These are phyloP conservation scores for Atrina japonica DNA, from an alignment of 2,888 invertebrate species.

Conservation along the genomic window DNA sequence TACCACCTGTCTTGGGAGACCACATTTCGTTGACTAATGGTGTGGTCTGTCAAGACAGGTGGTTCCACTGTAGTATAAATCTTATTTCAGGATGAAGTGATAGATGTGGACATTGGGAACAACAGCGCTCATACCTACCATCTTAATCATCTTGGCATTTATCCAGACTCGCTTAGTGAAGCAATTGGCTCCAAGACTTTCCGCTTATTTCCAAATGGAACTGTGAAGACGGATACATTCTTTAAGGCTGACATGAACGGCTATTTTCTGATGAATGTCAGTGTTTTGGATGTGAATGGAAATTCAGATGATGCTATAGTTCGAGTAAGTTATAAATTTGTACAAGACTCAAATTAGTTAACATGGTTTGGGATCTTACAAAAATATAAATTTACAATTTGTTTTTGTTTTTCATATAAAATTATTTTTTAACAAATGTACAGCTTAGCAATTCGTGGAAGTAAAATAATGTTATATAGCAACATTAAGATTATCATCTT, in stretches of 20 bases:
- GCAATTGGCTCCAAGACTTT: conserved; percentile 63
- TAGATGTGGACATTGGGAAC: conserved; percentile 90
- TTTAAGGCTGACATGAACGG: conserved; percentile 98
- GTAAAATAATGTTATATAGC: no score
- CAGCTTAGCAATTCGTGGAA: no score
- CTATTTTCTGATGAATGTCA: conserved; percentile 86
- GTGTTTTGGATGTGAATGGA: conserved; percentile 56
- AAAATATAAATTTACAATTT: no score
- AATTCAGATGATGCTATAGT: conserved; percentile 51
- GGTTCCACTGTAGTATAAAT: no score
- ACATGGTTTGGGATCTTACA: not conserved
- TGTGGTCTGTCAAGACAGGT: no score
- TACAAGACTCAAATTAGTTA: not conserved
- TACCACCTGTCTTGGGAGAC: no score
- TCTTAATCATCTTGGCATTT: conserved; percentile 49
- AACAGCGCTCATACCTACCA: conserved; percentile 60
- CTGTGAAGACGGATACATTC: conserved; percentile 93
- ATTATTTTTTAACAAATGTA: no score
- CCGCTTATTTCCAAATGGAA: conserved; percentile 69
- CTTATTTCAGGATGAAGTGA: conserved; percentile 82
- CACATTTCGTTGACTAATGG: no score
- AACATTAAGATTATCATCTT: no score
- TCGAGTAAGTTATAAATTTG: conserved; percentile 46
- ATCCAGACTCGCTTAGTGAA: conserved; percentile 48
- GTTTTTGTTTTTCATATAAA: no score